phyloP scores from a whole-genome alignment of 2,888 invertebrate genomes.

The Chamaedrilus cognettii region DNA sequence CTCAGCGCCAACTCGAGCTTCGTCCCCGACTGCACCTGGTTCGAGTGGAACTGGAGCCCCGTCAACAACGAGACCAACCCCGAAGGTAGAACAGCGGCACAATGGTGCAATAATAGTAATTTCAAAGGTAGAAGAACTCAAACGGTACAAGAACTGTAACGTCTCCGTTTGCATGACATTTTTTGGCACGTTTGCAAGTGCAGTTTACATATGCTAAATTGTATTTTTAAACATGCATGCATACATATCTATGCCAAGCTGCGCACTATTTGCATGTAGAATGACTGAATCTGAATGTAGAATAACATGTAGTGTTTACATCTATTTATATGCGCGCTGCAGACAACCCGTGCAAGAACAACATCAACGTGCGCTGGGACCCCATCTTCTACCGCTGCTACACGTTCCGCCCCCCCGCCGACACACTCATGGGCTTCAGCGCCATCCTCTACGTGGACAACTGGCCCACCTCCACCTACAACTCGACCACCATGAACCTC shows the following conservation, averaged over 20 bases:
- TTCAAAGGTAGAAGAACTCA: too few relatives aligned
- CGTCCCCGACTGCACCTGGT: not conserved
- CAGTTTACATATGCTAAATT: not conserved
- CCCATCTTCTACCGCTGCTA: not conserved
- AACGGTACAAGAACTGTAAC: too few relatives aligned
- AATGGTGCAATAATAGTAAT: too few relatives aligned
- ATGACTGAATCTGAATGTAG: too few relatives aligned
- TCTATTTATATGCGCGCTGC: too few relatives aligned
- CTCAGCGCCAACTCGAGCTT: not conserved
- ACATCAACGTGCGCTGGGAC: not conserved
- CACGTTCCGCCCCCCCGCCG: not conserved
- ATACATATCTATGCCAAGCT: too few relatives aligned
- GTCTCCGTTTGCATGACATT: too few relatives aligned
- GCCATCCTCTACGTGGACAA: not conserved
- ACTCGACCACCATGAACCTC: not conserved
- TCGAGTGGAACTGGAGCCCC: not conserved
- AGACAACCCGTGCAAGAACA: not conserved
- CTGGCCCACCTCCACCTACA: not conserved
- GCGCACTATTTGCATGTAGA: too few relatives aligned
- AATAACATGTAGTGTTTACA: too few relatives aligned
- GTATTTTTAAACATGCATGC: not conserved
- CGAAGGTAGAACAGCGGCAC: too few relatives aligned
- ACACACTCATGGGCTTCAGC: not conserved
- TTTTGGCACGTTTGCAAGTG: not conserved
- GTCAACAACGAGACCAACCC: not conserved